These are phyloP conservation scores for Lasioglossum zephyrum DNA, from an alignment of 2,888 invertebrate species.

Conservation along the genomic window DNA sequence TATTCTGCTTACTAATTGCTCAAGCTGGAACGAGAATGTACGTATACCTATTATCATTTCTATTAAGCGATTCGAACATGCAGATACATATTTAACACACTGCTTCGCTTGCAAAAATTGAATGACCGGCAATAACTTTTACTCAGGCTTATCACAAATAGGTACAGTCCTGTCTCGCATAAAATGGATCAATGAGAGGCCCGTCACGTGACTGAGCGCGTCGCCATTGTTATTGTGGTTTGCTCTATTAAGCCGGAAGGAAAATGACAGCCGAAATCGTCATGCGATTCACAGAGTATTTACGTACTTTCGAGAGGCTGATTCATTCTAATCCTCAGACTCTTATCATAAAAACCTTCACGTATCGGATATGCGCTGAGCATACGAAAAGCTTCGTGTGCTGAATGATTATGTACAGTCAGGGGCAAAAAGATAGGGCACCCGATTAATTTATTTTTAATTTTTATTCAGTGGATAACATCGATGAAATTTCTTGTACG, in stretches of 20 bases:
- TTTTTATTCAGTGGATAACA: not conserved
- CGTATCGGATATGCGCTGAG: conserved; percentile 51
- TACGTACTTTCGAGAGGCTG: conserved; percentile 53
- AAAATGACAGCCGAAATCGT: not conserved
- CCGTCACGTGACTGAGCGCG: conserved; percentile 18
- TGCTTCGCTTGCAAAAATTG: not conserved
- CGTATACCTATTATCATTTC: not conserved
- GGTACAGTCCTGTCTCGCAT: conserved; percentile 9
- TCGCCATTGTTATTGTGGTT: conserved; percentile 30
- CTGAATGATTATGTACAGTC: not conserved
- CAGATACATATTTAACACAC: not conserved
- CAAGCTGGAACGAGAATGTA: not conserved
- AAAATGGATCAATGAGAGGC: conserved; percentile 14
- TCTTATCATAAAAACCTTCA: conserved; percentile 64
- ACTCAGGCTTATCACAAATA: not conserved
- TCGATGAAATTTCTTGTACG: not conserved
- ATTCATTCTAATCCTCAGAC: conserved; percentile 65
- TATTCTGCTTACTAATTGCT: not conserved
- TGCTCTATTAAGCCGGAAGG: not conserved
- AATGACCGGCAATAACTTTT: not conserved
- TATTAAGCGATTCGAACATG: not conserved
- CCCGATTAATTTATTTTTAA: not conserved
- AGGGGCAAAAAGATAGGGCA: not conserved
- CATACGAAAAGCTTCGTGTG: conserved; percentile 50
- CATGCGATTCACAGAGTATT: not conserved